These are phyloP conservation scores for Shargacucullia verbasci DNA, from an alignment of 2,888 invertebrate species.

Conservation along the genomic window DNA sequence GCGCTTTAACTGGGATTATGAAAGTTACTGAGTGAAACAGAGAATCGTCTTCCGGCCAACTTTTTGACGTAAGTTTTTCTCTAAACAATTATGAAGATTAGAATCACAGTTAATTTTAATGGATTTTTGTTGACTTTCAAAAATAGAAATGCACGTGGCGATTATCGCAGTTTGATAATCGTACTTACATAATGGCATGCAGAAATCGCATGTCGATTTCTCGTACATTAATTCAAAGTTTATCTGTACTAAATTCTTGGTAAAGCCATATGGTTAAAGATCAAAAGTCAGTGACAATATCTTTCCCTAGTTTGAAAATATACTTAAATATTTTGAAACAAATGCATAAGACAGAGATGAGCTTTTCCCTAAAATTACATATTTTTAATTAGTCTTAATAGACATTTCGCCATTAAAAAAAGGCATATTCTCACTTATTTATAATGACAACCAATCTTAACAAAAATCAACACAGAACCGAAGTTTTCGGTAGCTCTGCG, in stretches of 20 bases:
- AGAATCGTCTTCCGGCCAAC: constrained; percentile 2
- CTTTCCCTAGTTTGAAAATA: too few species aligned
- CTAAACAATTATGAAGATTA: not conserved
- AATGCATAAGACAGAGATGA: too few species aligned
- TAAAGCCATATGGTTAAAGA: not conserved
- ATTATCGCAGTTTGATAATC: not conserved
- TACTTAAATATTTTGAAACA: too few species aligned
- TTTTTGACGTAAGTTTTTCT: constrained; percentile 14
- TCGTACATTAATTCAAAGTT: not conserved
- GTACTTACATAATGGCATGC: not conserved
- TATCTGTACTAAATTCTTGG: not conserved
- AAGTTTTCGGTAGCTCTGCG: constrained; percentile 36
- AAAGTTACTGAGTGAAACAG: constrained; percentile 7
- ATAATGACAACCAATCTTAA: not conserved
- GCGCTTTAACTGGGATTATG: constrained; percentile 13
- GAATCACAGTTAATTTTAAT: not conserved
- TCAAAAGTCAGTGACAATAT: too few species aligned
- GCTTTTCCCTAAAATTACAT: too few species aligned
- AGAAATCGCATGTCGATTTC: constrained; percentile 1
- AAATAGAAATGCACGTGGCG: not conserved
- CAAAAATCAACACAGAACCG: not conserved
- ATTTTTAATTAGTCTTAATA: too few species aligned
- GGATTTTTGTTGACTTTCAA: not conserved
- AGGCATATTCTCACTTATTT: too few species aligned
- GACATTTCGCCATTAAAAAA: too few species aligned